Conservation (phyloP, 2,797 vertebrate genomes). For the Dallia pectoralis region DNA sequence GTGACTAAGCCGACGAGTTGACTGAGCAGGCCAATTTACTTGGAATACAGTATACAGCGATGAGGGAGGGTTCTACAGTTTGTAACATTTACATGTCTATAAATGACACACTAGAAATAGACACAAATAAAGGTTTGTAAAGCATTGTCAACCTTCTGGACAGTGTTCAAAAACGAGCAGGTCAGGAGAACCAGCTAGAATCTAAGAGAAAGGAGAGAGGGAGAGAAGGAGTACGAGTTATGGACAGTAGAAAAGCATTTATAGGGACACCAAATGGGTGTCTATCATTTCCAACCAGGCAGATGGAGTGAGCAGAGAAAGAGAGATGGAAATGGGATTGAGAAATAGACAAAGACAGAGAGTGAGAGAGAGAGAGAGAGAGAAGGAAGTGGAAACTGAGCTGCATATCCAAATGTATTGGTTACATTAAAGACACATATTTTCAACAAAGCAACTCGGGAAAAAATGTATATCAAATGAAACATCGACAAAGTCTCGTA, state of each 20-base stretch:
- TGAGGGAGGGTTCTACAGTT: too few relatives aligned
- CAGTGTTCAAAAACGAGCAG: conserved; percentile 39
- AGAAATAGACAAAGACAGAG: background rate
- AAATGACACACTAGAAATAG: conserved; percentile 26
- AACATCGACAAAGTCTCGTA: too few relatives aligned
- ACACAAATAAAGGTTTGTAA: conserved; percentile 44
- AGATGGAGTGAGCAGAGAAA: background rate
- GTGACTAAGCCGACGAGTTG: too few relatives aligned
- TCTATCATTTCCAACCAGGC: too few relatives aligned
- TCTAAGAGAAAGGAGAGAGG: conserved; percentile 2
- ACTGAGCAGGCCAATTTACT: too few relatives aligned
- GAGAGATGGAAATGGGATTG: background rate
- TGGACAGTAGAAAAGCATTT: too few relatives aligned
- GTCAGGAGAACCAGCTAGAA: conserved; percentile 46
- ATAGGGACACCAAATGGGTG: too few relatives aligned
- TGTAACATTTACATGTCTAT: conserved; percentile 39
- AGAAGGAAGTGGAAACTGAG: background rate
- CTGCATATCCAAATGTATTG: too few relatives aligned
- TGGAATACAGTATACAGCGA: too few relatives aligned
- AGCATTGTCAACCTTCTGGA: conserved; percentile 47
- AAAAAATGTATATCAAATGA: too few relatives aligned
- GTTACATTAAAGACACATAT: too few relatives aligned
- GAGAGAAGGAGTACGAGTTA: background rate
- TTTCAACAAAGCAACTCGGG: too few relatives aligned
- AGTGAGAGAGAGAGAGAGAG: background rate